Conservation (phyloP, 1,140 invertebrate species). For the Trichonephila inaurata region DNA sequence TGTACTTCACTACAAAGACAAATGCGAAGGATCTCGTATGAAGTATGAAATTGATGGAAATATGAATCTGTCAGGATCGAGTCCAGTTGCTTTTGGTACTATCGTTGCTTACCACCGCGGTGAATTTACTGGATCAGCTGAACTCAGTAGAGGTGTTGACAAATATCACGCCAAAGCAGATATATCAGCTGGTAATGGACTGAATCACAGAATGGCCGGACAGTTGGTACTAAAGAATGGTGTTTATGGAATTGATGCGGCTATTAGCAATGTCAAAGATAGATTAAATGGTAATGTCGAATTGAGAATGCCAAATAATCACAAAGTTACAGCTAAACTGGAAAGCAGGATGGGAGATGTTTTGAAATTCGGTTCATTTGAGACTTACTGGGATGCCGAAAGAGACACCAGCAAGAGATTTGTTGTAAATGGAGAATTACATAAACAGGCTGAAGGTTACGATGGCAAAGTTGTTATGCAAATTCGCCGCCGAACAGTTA, state of each 20-base stretch:
- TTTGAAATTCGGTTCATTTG: conserved; percentile 59
- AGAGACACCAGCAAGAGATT: conserved; percentile 68
- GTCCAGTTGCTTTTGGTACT: conserved; percentile 21
- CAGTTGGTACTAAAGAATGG: conserved; percentile 28
- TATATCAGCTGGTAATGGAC: neutral
- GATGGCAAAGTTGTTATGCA: conserved; percentile 57
- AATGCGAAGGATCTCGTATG: neutral
- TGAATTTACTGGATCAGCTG: conserved; percentile 18
- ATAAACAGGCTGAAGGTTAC: conserved; percentile 40
- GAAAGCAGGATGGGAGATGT: conserved; percentile 20
- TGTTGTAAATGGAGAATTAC: conserved; percentile 54
- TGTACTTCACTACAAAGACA: conserved; percentile 66
- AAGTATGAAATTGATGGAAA: conserved; percentile 66
- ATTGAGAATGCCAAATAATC: conserved; percentile 53
- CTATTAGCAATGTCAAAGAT: neutral
- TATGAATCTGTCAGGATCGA: conserved; percentile 30
- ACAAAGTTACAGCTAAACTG: conserved; percentile 36
- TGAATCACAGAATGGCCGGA: conserved; percentile 51
- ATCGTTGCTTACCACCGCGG: neutral
- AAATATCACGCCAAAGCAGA: conserved; percentile 65
- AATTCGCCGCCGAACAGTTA: conserved; percentile 37
- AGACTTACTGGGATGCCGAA: conserved; percentile 72
- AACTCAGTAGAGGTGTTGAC: conserved; percentile 22
- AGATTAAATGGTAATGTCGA: conserved; percentile 56
- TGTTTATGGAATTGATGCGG: conserved; percentile 45